These are phyloP conservation scores for Heliornis fulica DNA, from an alignment of 2,113 vertebrate genomes.

Conservation along the genomic window DNA sequence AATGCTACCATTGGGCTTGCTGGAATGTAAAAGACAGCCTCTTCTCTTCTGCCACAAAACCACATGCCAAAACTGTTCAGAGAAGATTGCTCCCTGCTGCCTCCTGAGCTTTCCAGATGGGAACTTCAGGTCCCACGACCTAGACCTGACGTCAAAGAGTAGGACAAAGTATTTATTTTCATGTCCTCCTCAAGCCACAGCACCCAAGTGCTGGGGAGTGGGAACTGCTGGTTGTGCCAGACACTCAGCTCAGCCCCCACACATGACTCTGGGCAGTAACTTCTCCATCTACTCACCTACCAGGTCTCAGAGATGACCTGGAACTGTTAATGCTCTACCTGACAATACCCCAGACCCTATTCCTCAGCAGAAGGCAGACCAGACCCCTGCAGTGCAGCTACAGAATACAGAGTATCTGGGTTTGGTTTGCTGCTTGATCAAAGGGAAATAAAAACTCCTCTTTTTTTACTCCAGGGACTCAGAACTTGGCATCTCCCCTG, in stretches of 20 bases:
- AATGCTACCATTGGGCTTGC: accelerated
- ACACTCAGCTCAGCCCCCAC: background rate
- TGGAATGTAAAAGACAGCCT: background rate
- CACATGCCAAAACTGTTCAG: background rate
- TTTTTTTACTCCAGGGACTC: background rate
- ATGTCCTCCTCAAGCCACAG: background rate
- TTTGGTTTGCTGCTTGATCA: background rate
- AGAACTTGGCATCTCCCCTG: background rate
- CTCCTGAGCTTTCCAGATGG: accelerated
- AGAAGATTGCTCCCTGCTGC: background rate
- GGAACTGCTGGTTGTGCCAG: background rate
- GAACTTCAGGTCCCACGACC: background rate
- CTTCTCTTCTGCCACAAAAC: background rate
- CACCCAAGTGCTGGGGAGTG: background rate
- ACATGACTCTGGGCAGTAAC: background rate
- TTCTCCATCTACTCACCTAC: background rate
- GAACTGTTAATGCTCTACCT: background rate
- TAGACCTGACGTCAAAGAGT: background rate
- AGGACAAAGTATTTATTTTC: background rate
- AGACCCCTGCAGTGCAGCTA: background rate
- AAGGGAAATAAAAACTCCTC: background rate
- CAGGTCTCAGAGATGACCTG: background rate
- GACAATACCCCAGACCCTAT: background rate
- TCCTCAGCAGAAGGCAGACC: background rate
- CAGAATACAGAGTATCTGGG: background rate